These are phyloP conservation scores for Ornithorhynchus anatinus DNA, from an alignment of 2,113 vertebrate genomes.

Conservation along the genomic window DNA sequence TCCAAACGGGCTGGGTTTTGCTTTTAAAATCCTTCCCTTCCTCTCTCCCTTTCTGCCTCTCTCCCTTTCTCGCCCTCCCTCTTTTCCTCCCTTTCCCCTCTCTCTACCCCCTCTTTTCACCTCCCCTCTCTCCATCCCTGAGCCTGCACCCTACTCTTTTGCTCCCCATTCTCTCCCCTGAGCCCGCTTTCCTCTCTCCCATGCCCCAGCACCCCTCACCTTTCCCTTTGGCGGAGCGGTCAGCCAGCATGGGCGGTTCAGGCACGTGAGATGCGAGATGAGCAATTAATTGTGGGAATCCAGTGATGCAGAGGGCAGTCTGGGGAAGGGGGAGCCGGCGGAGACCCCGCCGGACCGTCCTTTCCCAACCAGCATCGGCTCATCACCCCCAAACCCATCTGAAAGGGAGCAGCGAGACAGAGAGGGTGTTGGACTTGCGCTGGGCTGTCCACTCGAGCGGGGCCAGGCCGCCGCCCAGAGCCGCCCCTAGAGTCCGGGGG, in stretches of 20 bases:
- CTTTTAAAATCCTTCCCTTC: too few relatives aligned
- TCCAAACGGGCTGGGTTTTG: constrained; percentile 3
- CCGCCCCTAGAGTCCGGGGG: too few relatives aligned
- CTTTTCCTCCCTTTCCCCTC: too few relatives aligned
- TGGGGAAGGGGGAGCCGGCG: not conserved
- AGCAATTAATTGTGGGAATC: constrained; percentile 62
- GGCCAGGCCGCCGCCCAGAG: too few relatives aligned
- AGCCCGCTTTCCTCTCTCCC: constrained; percentile 68
- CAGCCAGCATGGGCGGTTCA: constrained; percentile 59
- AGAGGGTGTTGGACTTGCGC: constrained; percentile 62
- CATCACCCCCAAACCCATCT: constrained; percentile 49
- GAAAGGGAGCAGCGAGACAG: constrained; percentile 66
- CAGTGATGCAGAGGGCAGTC: constrained; percentile 39
- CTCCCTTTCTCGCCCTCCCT: too few relatives aligned
- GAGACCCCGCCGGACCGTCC: constrained; percentile 18
- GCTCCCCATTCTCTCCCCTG: constrained; percentile 63
- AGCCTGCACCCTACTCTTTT: too few relatives aligned
- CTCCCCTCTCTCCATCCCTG: too few relatives aligned
- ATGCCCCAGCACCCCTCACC: constrained; percentile 63
- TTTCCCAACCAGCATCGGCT: constrained; percentile 34
- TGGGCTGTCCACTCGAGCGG: constrained; percentile 55
- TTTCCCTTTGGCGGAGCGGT: constrained; percentile 71
- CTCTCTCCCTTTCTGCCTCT: too few relatives aligned
- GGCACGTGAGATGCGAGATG: constrained; percentile 71
- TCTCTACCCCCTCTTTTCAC: too few relatives aligned